A percentile compares a stretch with the other conserved stretches of the same genome.
These are phyloP conservation scores for Philaethria dido DNA, from an alignment of 2,888 invertebrate genomes.

Conservation along the genomic window DNA sequence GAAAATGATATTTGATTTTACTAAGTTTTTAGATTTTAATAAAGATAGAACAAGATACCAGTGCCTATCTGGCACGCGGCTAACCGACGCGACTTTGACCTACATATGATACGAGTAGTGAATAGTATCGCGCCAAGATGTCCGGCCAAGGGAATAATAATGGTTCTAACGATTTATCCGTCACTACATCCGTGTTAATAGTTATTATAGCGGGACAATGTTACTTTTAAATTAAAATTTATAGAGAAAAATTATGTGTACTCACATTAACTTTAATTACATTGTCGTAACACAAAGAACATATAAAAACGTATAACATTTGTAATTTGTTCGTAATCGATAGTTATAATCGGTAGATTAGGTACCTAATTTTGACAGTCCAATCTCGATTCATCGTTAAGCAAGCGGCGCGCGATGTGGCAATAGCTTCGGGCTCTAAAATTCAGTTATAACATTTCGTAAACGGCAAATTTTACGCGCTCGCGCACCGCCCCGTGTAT, in stretches of 20 bases:
- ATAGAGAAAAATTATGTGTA: not conserved
- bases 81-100: constrained; percentile 71
- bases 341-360: constrained; percentile 49
- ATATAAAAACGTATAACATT: constrained; percentile 17
- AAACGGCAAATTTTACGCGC: constrained; percentile 80
- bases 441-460: constrained; percentile 81
- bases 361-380: constrained; percentile 61
- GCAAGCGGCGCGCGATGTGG: constrained; percentile 70
- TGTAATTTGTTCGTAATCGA: constrained; percentile 36
- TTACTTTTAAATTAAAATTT: not conserved
- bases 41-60: constrained; percentile 43
- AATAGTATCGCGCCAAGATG: constrained; percentile 60
- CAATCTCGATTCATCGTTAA: constrained; percentile 70
- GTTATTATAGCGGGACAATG: not conserved
- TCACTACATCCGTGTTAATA: constrained; percentile 12
- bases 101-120: constrained; percentile 59
- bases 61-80: constrained; percentile 59
- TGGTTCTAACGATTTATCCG: constrained; percentile 37
- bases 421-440: constrained; percentile 74
- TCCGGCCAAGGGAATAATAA: constrained; percentile 64
- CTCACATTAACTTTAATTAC: too few relatives aligned
- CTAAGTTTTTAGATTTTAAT: constrained; percentile 26
- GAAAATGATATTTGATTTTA: not conserved
- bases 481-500: constrained; percentile 75
- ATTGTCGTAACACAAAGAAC: not conserved